phyloP scores from a whole-genome alignment of 2,113 vertebrate species.

The Leucoraja erinaceus region DNA sequence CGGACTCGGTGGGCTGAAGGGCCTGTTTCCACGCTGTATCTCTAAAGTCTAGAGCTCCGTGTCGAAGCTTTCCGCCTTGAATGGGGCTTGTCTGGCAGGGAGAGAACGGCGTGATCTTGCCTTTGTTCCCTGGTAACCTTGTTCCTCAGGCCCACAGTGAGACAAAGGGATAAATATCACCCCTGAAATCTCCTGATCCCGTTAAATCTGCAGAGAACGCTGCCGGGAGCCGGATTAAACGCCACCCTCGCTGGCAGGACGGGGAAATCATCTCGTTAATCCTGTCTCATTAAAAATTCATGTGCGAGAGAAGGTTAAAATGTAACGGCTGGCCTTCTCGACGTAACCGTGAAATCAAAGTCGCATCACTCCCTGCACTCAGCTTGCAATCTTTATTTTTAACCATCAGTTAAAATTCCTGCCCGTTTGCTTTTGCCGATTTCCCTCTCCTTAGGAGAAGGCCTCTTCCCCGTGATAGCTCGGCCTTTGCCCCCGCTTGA shows the following conservation, averaged over 20 bases:
- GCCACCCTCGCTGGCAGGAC: neutral
- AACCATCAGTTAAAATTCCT: neutral
- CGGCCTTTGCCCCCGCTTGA: neutral
- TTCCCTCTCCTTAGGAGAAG: neutral
- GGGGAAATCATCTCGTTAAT: neutral
- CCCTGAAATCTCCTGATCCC: neutral
- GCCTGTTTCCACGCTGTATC: too few species aligned
- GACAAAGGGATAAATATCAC: constrained; percentile 5
- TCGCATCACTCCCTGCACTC: neutral
- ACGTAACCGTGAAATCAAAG: neutral
- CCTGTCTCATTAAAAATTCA: neutral
- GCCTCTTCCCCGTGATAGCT: neutral
- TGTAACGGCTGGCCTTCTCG: neutral
- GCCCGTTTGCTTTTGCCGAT: neutral
- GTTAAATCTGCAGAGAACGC: neutral
- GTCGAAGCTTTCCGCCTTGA: too few species aligned
- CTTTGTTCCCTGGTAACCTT: too few species aligned
- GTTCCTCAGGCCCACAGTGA: neutral
- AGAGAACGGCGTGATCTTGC: neutral
- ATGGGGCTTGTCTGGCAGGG: neutral
- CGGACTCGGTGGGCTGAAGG: too few species aligned
- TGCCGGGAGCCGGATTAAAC: neutral
- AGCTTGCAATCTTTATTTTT: neutral
- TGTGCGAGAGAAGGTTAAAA: neutral
- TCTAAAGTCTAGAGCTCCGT: too few species aligned